These are phyloP conservation scores for Troides oblongomaculatus DNA, from an alignment of 2,888 invertebrate species.

Conservation along the genomic window DNA sequence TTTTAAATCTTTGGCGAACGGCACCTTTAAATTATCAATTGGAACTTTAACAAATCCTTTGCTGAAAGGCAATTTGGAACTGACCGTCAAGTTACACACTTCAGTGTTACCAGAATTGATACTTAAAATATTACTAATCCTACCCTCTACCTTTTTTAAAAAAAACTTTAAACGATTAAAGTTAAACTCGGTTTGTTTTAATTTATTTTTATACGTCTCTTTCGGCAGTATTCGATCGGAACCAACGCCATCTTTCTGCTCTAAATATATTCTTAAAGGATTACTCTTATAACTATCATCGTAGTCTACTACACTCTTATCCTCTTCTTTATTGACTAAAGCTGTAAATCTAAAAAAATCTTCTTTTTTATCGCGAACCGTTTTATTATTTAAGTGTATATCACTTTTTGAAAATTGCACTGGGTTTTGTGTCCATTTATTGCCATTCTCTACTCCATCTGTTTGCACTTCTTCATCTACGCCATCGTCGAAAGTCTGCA, in stretches of 20 bases:
- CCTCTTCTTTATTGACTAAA: slow-evolving; percentile 32
- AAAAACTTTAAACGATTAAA: slow-evolving; percentile 53
- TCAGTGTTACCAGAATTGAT: slow-evolving; percentile 50
- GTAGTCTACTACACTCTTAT: slow-evolving; percentile 37
- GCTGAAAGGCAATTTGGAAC: slow-evolving; percentile 59
- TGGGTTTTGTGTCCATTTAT: slow-evolving; percentile 72
- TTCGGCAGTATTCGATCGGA: slow-evolving; percentile 56
- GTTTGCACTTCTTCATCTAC: slow-evolving; percentile 65
- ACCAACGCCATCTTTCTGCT: slow-evolving; percentile 70
- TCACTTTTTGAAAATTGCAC: slow-evolving; percentile 62
- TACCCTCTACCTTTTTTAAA: slow-evolving; percentile 59
- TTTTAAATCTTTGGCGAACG: slow-evolving; percentile 49
- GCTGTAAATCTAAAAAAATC: slow-evolving; percentile 56
- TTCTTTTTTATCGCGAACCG: slow-evolving; percentile 44
- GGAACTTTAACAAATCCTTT: slow-evolving; percentile 55
- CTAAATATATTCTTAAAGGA: slow-evolving; percentile 63
- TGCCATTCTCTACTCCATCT: slow-evolving; percentile 50
- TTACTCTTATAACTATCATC: slow-evolving; percentile 53
- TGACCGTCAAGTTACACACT: slow-evolving; percentile 45
- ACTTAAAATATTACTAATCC: slow-evolving; percentile 53
- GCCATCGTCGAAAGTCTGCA: slow-evolving; percentile 72
- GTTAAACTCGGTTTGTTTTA: slow-evolving; percentile 54
- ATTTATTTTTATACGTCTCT: slow-evolving; percentile 54
- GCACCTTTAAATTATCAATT: slow-evolving; percentile 43
- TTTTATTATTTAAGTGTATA: slow-evolving; percentile 42